Evolutionary conservation across 2,113 vertebrate genomes (phyloP), one percentile per base, ranked within the genome.

Genomic region (Callocephalon fimbriatum): DNA sequence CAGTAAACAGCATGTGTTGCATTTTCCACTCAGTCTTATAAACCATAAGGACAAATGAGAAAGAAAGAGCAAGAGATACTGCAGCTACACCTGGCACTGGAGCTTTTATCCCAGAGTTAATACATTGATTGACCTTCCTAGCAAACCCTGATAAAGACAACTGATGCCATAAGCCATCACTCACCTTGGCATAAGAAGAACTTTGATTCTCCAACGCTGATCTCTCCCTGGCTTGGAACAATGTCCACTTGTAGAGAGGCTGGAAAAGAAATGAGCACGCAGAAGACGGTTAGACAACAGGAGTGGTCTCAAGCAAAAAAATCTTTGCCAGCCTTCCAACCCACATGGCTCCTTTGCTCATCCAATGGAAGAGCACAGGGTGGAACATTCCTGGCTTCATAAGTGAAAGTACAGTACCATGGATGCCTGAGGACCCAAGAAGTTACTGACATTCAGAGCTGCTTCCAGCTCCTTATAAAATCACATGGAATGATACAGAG

Each of bases 131-230:
- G 45, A 29, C 42, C 19, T 53, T 40, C 48, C 40, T 58, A 86
- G 68, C 37, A 84, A 68, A 35, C 10, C 38, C 38, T 23, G 15
- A 50, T 3, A 5, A 7, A 73, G 67, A 54, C 22, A n/a, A 20
- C 20, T 0, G 6, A 27, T 2, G n/a, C 35, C 38, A 7, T 2
- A 32, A 23, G 51, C 37, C 26, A 31, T 18, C 54, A 78, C 97
- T 97, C 98, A 99, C 99, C 99, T 98, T 99, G 99, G 77, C 99
- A 99, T 95, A 99, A 94, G 98, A 99, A 99, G 99, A 99, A 99
- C 84, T 99, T 99, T 66, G 99, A 99, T 66, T 99, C 99, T 98
- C 99, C 99, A 15, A 99, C 98, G 70, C 99, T 99, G 97, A 99
- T 99, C 97, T 99, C 99, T 18, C 99, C 99, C 93, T 99, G 98